Evolutionary conservation across 2,888 invertebrate genomes (phyloP), one percentile per base, ranked within the genome.

Genomic region (Pandemis heparana): DNA sequence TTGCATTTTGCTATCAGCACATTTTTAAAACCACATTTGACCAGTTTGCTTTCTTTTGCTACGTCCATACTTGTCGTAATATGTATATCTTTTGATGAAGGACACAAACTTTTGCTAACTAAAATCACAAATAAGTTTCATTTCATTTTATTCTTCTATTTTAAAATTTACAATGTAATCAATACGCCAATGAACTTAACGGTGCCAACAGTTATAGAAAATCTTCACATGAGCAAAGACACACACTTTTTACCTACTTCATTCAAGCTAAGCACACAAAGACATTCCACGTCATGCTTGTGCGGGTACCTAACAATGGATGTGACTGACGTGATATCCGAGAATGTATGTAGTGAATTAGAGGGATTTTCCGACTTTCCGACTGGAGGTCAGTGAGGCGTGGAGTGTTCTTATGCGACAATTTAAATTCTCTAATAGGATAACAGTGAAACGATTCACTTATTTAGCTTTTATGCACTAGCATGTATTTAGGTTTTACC

Each of bases 201-300:
- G 12, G 23, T 23, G 51, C 51, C 12, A 14, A 23, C 63, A 32
- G 6, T 51, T 51, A 64, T 6, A 8, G 32, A 6, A 51, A 32
- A 65, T 38, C 16, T 65, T 65, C 65, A 23, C 65, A 32, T 65
- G 38, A 32, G 65, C 65, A 51, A 38, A 38, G 9, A 38, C 48
- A 38, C 38, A 46, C 12, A 18, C n/a, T 64, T 65, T 65, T 65
- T 65, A n/a, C n/a, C n/a, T 60, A n/a, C 60, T 38, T 60, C 38
- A 51, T 46, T 23, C 23, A 62, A 16, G 39, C 23, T 7, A 18
- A 56, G 41, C 43, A 46, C 59, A 68, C 67, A 68, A 68, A 68
- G 67, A 41, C 67, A 68, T 60, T 68, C 67, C 59, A 5, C 59
- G 67, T 68, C 67, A 68, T 39, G 67, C 46, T n/a, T 46, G 59